A percentile compares a stretch with the other conserved stretches of the same genome.
Evolutionary conservation across 2,113 vertebrate genomes (phyloP).

Genomic region (Stigmatopora nigra): DNA sequence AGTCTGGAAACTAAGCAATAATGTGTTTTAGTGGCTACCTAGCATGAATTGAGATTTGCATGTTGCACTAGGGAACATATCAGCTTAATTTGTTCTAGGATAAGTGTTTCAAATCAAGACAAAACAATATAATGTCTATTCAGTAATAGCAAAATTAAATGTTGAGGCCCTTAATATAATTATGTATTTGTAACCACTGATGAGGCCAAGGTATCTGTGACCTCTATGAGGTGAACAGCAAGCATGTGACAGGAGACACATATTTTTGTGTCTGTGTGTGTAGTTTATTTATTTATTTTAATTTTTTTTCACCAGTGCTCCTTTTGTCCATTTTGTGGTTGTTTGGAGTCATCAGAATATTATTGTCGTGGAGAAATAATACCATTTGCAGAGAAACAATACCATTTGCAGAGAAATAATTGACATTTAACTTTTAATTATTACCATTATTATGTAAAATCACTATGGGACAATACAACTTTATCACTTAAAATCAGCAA

Average conservation of each 20-base stretch:
- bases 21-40: slow-evolving; percentile 5
- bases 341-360: slow-evolving; percentile 37
- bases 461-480: slow-evolving; percentile 5
- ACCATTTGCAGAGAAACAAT: slow-evolving; percentile 42
- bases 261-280: slow-evolving; percentile 26
- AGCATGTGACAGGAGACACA: slow-evolving; percentile 41
- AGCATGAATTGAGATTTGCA: slow-evolving; percentile 15
- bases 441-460: slow-evolving; percentile 46
- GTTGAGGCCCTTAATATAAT: slow-evolving; percentile 26
- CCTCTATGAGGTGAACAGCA: slow-evolving; percentile 38
- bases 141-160: slow-evolving; percentile 47
- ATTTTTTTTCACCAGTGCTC: slow-evolving; percentile 42
- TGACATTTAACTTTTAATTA: slow-evolving; percentile 43
- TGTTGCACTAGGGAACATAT: slow-evolving; percentile 21
- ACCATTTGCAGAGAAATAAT: slow-evolving; percentile 42
- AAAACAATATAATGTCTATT: slow-evolving; percentile 31
- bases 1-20: slow-evolving; percentile 6
- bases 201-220: slow-evolving; percentile 27
- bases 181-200: slow-evolving; percentile 34
- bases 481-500: slow-evolving; percentile 34
- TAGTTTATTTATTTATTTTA: no score
- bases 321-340: slow-evolving; percentile 9
- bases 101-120: slow-evolving; percentile 30
- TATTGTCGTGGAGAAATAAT: slow-evolving; percentile 36
- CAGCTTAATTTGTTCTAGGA: slow-evolving; percentile 25